Evolutionary conservation across 2,113 vertebrate species (phyloP).

Genomic region (Rhipidura dahli): DNA sequence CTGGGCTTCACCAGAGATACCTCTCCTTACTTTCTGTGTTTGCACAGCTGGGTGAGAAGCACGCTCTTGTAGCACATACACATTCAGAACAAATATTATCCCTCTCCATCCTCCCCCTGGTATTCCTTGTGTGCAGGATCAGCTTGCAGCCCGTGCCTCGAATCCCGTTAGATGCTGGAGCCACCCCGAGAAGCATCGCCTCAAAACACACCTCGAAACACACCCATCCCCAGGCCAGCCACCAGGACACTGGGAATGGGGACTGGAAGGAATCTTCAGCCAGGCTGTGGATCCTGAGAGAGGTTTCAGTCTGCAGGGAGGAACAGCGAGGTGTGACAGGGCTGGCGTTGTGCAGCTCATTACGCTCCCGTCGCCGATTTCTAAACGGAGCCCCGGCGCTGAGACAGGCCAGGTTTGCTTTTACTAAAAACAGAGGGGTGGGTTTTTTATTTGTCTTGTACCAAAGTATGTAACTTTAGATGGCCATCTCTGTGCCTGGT

Average conservation of each 20-base stretch:
- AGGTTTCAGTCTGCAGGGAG: not conserved
- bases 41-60: constrained; percentile 15
- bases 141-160: not conserved
- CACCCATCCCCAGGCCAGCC: not conserved
- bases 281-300: not conserved
- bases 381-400: not conserved
- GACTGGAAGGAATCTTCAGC: not conserved
- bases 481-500: constrained; percentile 2
- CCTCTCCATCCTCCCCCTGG: not conserved
- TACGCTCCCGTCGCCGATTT: not conserved
- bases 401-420: constrained; percentile 27
- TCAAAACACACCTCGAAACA: not conserved
- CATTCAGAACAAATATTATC: not conserved
- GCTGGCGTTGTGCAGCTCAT: not conserved
- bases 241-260: not conserved
- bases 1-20: not conserved
- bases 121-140: not conserved
- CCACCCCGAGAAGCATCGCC: not conserved
- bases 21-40: not conserved
- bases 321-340: not conserved
- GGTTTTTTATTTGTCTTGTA: not conserved
- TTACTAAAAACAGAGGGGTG: constrained; percentile 35
- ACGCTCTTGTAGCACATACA: not conserved
- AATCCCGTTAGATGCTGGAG: not conserved
- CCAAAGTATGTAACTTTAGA: constrained; percentile 2